Conservation (phyloP, 2,797 vertebrate species). For the Amblyraja radiata region DNA sequence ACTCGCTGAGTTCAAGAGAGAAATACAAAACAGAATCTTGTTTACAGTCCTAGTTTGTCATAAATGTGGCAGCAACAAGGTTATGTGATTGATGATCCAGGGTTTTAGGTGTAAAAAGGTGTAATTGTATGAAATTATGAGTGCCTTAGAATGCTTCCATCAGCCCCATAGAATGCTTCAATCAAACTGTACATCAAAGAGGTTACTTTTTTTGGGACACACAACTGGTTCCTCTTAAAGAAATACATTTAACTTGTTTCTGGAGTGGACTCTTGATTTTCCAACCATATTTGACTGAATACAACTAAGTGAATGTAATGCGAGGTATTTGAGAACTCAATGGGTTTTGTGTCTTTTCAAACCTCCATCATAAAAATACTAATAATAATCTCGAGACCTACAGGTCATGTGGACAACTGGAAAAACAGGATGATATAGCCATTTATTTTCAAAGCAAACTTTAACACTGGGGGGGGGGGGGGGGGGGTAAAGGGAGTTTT, state of each 20-base stretch:
- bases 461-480: not conserved
- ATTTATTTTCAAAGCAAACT: not conserved
- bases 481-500: not conserved
- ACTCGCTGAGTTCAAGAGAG: not conserved
- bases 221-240: not conserved
- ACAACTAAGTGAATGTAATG: not conserved
- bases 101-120: not conserved
- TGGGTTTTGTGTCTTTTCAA: not conserved
- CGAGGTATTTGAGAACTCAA: not conserved
- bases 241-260: not conserved
- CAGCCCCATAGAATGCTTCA: not conserved
- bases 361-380: not conserved
- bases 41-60: not conserved
- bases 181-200: not conserved
- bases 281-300: not conserved
- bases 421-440: not conserved
- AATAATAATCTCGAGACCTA: not conserved
- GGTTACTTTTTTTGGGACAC: not conserved
- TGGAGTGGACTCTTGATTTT: not conserved
- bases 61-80: not conserved
- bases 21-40: not conserved
- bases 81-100: not conserved
- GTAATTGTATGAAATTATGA: not conserved
- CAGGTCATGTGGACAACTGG: not conserved
- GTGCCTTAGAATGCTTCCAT: not conserved